Conservation (phyloP, 2,113 vertebrate species). For the Gymnarchus niloticus region DNA sequence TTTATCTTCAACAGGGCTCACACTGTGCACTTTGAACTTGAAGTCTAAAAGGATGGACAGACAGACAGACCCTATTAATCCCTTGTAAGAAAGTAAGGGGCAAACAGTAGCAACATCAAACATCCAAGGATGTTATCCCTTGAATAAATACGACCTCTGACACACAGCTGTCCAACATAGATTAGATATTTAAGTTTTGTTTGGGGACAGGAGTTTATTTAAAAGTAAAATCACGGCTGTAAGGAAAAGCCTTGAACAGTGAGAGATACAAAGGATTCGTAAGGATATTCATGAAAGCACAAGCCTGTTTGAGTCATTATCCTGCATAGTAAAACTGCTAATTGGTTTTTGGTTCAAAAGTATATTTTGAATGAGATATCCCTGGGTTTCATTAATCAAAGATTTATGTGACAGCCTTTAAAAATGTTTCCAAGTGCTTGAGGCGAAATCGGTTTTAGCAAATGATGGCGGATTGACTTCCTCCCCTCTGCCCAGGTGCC, state of each 20-base stretch:
- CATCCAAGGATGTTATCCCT: background rate
- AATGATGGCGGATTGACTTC: background rate
- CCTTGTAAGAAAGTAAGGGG: background rate
- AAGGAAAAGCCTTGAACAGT: background rate
- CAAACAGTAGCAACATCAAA: background rate
- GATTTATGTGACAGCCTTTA: background rate
- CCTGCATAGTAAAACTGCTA: background rate
- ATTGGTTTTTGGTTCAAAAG: background rate
- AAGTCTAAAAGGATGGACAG: background rate
- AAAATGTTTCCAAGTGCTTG: background rate
- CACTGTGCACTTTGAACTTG: background rate
- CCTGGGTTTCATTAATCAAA: background rate
- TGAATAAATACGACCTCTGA: background rate
- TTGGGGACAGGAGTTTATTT: background rate
- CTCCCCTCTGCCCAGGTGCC: slow-evolving; percentile 61
- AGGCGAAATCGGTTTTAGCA: background rate
- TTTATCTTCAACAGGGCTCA: background rate
- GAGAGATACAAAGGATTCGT: background rate
- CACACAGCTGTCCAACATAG: no score
- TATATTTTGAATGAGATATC: no score
- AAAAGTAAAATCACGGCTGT: no score
- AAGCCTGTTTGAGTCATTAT: background rate
- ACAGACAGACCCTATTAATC: background rate
- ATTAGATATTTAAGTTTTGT: background rate
- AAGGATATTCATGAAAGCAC: background rate